Conservation (phyloP, 1,140 invertebrate genomes). For the Drosophila littoralis region DNA sequence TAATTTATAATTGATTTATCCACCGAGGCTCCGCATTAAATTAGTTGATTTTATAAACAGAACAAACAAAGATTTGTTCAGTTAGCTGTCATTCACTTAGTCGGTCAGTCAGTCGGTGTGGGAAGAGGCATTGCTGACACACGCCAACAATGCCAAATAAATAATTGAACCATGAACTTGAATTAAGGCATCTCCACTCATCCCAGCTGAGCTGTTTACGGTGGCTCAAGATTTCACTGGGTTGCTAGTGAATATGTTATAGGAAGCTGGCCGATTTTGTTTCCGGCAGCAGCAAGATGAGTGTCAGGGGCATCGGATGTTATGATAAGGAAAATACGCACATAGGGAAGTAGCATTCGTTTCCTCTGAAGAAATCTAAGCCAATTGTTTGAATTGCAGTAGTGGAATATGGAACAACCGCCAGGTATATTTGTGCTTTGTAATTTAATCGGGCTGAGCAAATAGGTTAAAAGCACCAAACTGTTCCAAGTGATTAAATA, state of each 20-base stretch:
- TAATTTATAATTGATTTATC: slow-evolving; percentile 32
- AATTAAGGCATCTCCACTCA: slow-evolving; percentile 52
- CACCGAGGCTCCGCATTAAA: slow-evolving; percentile 40
- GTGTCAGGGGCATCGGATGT: neutral
- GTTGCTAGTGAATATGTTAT: neutral
- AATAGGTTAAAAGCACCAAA: too few species aligned
- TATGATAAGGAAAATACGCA: neutral
- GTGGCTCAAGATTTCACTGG: neutral
- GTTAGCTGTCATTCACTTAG: slow-evolving; percentile 24
- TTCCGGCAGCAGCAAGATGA: slow-evolving; percentile 10
- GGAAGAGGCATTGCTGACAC: slow-evolving; percentile 20
- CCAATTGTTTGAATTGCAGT: neutral
- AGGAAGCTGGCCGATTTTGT: slow-evolving; percentile 1
- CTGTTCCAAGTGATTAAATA: too few species aligned
- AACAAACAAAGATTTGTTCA: slow-evolving; percentile 60
- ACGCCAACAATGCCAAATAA: slow-evolving; percentile 30
- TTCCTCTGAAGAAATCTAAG: neutral
- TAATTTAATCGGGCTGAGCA: too few species aligned
- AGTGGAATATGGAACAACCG: neutral
- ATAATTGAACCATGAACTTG: slow-evolving; percentile 78
- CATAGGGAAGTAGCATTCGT: slow-evolving; percentile 4
- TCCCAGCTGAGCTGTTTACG: neutral
- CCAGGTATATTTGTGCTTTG: neutral
- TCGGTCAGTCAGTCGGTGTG: neutral
- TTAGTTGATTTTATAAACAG: slow-evolving; percentile 56